Conservation (phyloP, 2,888 invertebrate species). For the Thalpophila matura region DNA sequence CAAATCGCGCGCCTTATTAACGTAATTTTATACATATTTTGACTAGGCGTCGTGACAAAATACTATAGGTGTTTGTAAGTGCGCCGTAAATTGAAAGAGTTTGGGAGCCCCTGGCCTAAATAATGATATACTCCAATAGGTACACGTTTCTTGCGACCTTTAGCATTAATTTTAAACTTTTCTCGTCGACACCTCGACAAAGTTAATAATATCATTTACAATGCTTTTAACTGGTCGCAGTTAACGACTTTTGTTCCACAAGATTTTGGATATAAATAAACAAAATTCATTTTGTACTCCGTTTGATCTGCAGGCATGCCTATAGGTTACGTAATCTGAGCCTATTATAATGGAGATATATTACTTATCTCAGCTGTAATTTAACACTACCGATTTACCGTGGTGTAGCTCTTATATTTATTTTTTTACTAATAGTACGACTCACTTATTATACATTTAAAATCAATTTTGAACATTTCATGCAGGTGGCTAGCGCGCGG, state of each 20-base stretch:
- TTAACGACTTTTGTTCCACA: constrained; percentile 60
- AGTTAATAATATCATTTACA: constrained; percentile 66
- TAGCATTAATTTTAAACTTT: constrained; percentile 53
- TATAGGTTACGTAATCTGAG: constrained; percentile 7
- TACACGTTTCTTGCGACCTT: constrained; percentile 45
- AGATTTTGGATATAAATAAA: constrained; percentile 49
- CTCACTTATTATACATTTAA: too few species aligned
- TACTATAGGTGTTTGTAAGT: too few species aligned
- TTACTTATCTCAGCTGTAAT: constrained; percentile 9
- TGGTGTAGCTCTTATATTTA: constrained; percentile 1
- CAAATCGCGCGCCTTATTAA: too few species aligned
- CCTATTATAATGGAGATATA: constrained; percentile 14
- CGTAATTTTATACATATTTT: too few species aligned
- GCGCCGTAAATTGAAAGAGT: too few species aligned
- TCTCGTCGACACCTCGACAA: constrained; percentile 54
- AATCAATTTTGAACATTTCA: too few species aligned
- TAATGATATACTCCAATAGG: constrained; percentile 33
- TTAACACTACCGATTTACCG: neutral
- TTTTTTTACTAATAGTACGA: neutral
- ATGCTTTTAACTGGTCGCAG: constrained; percentile 60
- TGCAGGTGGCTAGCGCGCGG: too few species aligned
- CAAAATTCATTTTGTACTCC: constrained; percentile 35
- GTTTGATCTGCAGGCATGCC: neutral
- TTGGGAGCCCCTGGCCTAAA: too few species aligned
- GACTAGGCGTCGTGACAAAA: too few species aligned